phyloP scores from a whole-genome alignment of 2,888 invertebrate genomes.

The Pachydiplax longipennis region DNA sequence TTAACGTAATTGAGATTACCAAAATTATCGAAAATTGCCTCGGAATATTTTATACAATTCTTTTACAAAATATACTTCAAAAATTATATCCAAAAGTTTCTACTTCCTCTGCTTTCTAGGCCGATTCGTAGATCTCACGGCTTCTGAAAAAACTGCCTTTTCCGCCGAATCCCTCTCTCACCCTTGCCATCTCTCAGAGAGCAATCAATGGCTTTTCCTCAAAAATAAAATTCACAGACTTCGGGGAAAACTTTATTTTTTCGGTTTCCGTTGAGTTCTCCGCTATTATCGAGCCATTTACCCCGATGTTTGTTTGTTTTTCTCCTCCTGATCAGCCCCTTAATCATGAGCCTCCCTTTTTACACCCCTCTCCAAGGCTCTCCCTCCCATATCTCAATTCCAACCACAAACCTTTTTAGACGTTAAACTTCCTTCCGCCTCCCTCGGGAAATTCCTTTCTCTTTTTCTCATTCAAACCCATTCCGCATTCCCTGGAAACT shows the following conservation, averaged over 20 bases:
- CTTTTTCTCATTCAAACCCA: neutral
- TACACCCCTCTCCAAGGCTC: too few species aligned
- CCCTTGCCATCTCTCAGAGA: too few species aligned
- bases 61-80: too few species aligned
- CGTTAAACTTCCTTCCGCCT: constrained; percentile 30
- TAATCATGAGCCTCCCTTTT: neutral
- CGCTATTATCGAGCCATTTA: neutral
- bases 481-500: neutral
- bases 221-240: neutral
- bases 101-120: too few species aligned
- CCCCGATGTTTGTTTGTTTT: neutral
- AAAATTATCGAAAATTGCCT: too few species aligned
- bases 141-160: too few species aligned
- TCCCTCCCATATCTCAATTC: constrained; percentile 39
- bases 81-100: too few species aligned
- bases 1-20: too few species aligned
- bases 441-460: constrained; percentile 5
- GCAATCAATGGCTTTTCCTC: neutral
- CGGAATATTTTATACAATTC: too few species aligned
- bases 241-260: neutral
- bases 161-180: too few species aligned
- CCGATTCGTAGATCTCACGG: too few species aligned
- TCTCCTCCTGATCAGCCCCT: neutral
- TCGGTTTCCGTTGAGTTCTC: neutral
- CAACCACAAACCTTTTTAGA: constrained; percentile 28